Conservation (phyloP, 2,888 invertebrate genomes). For the Perizoma affinitatum region DNA sequence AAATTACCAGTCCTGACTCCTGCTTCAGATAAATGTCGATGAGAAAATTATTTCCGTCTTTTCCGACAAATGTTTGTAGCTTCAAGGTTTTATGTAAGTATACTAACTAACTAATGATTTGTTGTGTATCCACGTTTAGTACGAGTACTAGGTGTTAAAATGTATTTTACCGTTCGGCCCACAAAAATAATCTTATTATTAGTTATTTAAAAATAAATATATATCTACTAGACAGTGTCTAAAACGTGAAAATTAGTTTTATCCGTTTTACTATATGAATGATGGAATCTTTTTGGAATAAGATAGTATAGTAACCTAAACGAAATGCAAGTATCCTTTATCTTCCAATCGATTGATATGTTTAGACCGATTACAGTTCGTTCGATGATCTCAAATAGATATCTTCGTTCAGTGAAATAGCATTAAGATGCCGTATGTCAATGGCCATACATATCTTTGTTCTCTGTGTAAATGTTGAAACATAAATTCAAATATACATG, state of each 20-base stretch:
- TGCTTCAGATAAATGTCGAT: conserved; percentile 18
- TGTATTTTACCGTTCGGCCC: background rate
- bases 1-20: conserved; percentile 20
- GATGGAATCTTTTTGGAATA: too few species aligned
- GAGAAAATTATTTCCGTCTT: conserved; percentile 13
- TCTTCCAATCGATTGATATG: background rate
- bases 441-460: background rate
- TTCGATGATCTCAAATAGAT: background rate
- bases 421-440: conserved; percentile 2
- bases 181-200: background rate
- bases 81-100: background rate
- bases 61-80: background rate
- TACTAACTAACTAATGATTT: background rate
- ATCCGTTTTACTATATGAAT: too few species aligned
- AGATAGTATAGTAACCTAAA: too few species aligned
- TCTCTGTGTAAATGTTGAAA: conserved; percentile 15
- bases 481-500: background rate
- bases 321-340: too few species aligned
- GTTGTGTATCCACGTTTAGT: background rate
- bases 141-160: background rate
- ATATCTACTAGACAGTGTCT: too few species aligned
- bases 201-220: too few species aligned
- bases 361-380: background rate
- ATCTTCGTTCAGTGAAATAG: background rate
- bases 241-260: too few species aligned